phyloP scores from a whole-genome alignment of 2,797 vertebrate genomes.

The Trichosurus vulpecula region DNA sequence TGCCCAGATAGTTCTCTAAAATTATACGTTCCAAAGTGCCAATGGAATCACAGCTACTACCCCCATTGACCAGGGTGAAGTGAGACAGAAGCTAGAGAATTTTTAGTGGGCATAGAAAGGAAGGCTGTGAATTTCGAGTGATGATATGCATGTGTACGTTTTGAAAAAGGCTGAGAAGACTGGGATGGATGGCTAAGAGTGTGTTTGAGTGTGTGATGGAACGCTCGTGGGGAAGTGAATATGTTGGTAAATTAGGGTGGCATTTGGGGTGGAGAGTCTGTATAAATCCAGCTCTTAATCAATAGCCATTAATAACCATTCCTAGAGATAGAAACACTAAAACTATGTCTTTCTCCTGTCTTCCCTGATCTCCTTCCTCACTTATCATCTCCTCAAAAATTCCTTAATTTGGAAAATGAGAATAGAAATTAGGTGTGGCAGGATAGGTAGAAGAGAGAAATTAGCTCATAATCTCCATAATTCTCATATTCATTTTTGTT shows the following conservation, averaged over 20 bases:
- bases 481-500: not conserved
- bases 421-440: not conserved
- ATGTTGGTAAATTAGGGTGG: not conserved
- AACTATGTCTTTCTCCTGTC: not conserved
- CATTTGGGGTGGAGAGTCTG: not conserved
- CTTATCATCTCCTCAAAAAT: constrained; percentile 5
- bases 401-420: not conserved
- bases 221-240: not conserved
- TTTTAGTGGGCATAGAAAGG: not conserved
- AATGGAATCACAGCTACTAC: not conserved
- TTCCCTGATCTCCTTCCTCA: constrained; percentile 1
- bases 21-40: not conserved
- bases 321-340: not conserved
- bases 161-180: not conserved
- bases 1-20: not conserved
- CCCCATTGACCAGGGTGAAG: not conserved
- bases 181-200: not conserved
- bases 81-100: not conserved
- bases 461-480: not conserved
- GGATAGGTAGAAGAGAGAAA: not conserved
- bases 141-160: not conserved
- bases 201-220: not conserved
- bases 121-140: not conserved
- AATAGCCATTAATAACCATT: not conserved
- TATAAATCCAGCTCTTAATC: not conserved